A percentile compares a stretch with the other conserved stretches of the same genome.
These are phyloP conservation scores for Falco concolor DNA, from an alignment of 2,797 vertebrate species.

Conservation along the genomic window DNA sequence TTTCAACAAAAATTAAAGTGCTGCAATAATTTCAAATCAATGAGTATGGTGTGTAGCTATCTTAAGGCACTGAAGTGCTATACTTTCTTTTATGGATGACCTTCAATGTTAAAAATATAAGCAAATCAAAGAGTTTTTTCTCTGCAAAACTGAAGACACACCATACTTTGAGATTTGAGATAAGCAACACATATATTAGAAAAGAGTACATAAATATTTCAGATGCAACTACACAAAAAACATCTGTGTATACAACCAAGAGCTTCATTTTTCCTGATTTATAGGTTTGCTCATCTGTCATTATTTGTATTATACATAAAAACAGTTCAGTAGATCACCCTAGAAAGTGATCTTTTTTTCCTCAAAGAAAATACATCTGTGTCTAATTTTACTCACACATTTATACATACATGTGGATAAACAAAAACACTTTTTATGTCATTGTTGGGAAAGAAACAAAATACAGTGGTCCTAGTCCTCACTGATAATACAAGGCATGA, in stretches of 20 bases:
- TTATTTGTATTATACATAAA: background rate
- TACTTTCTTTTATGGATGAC: conserved; percentile 28
- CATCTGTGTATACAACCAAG: background rate
- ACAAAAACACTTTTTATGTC: background rate
- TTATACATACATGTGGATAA: background rate
- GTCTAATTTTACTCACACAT: background rate
- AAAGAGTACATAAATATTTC: background rate
- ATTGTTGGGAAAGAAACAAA: background rate
- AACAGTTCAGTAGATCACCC: background rate
- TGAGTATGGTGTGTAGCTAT: background rate
- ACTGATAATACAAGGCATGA: background rate
- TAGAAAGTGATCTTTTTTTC: background rate
- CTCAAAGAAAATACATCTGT: background rate
- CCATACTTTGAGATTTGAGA: conserved; percentile 7
- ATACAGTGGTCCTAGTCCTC: background rate
- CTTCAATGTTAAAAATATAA: conserved; percentile 55
- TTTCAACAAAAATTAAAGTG: conserved; percentile 58
- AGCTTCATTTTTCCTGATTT: background rate
- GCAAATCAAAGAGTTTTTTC: conserved; percentile 44
- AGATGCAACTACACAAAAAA: background rate
- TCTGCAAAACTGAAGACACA: conserved; percentile 12
- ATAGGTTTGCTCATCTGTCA: background rate
- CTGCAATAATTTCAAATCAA: conserved; percentile 65
- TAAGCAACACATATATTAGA: background rate
- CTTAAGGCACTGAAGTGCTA: conserved; percentile 51